Percentiles rank a stretch among this genome's conserved stretches.
phyloP scores from a whole-genome alignment of 2,888 invertebrate species.

The Folsomia candida region DNA sequence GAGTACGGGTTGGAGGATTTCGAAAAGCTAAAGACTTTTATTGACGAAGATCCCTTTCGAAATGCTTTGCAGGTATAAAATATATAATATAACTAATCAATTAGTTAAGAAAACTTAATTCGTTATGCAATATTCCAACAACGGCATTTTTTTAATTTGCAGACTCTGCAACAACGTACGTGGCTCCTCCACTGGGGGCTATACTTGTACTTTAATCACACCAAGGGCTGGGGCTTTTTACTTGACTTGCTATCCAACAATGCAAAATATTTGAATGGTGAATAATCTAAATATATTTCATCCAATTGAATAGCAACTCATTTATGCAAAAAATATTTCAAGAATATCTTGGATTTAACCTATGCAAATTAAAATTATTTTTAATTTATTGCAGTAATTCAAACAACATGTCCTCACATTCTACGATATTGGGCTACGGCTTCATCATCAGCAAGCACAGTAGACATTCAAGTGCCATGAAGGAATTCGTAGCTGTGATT shows the following conservation, averaged over 20 bases:
- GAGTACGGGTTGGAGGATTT: conserved; percentile 95
- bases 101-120: background rate
- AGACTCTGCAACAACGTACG: conserved; percentile 84
- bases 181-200: conserved; percentile 99
- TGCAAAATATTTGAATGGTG: conserved; percentile 84
- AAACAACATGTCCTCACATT: conserved; percentile 98
- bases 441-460: conserved; percentile 85
- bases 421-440: conserved; percentile 96
- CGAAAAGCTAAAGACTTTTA: conserved; percentile 89
- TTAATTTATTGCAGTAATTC: no score
- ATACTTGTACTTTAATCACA: conserved; percentile 97
- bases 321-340: no score
- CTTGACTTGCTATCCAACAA: conserved; percentile 97
- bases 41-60: conserved; percentile 83
- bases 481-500: conserved; percentile 95
- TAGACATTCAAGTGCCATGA: conserved; percentile 75
- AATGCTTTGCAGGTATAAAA: conserved; percentile 69
- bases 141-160: conserved; percentile 10
- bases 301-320: no score
- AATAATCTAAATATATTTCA: no score
- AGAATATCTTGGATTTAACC: no score
- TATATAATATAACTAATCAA: background rate
- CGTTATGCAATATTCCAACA: no score
- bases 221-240: conserved; percentile 92
- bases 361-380: no score